Percentiles rank a stretch among this genome's conserved stretches.
phyloP scores from a whole-genome alignment of 2,888 invertebrate genomes.

The Thera britannica region DNA sequence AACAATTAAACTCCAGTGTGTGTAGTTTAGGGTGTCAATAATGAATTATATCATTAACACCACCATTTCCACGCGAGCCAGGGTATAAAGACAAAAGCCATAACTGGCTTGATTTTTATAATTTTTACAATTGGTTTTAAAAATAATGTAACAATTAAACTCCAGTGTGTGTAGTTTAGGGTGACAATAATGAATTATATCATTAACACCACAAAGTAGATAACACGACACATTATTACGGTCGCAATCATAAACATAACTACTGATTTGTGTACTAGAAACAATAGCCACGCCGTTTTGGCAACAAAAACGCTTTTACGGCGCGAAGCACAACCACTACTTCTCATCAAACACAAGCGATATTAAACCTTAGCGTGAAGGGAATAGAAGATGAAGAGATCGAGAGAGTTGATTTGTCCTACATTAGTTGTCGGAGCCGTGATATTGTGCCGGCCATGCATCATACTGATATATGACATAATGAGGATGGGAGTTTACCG shows the following conservation, averaged over 20 bases:
- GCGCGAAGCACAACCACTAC: conserved; percentile 14
- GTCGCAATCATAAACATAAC: conserved; percentile 43
- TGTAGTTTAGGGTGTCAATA: too few relatives aligned
- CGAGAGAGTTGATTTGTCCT: conserved; percentile 30
- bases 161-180: background rate
- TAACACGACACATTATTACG: conserved; percentile 33
- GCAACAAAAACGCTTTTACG: conserved; percentile 47
- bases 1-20: too few relatives aligned
- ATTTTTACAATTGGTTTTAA: too few relatives aligned
- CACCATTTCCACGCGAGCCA: too few relatives aligned
- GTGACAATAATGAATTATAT: conserved; percentile 29
- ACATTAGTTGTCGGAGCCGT: conserved; percentile 54
- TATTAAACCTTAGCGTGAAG: conserved; percentile 22
- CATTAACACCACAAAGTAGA: conserved; percentile 14
- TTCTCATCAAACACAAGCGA: conserved; percentile 1
- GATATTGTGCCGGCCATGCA: conserved; percentile 52
- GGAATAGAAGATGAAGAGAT: conserved; percentile 10
- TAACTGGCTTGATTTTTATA: too few relatives aligned
- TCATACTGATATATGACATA: conserved; percentile 61
- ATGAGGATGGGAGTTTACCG: conserved; percentile 55
- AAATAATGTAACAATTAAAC: too few relatives aligned
- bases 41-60: too few relatives aligned
- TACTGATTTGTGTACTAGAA: conserved; percentile 51
- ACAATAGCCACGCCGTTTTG: conserved; percentile 45
- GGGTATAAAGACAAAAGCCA: too few relatives aligned